phyloP scores from a whole-genome alignment of 2,797 vertebrate species.

The Eptatretus atami region DNA sequence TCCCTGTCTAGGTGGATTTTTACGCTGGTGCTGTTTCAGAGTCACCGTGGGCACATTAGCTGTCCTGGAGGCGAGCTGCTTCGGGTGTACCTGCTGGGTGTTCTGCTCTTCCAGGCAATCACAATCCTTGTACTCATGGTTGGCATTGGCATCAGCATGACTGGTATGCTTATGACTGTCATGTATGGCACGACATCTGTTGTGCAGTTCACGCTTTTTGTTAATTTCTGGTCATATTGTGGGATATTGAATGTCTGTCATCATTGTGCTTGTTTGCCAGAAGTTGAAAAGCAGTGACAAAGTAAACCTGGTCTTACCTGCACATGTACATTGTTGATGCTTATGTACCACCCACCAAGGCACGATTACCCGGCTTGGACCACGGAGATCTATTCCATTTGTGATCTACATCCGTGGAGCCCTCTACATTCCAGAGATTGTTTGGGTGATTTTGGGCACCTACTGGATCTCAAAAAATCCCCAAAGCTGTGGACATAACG shows the following conservation, averaged over 20 bases:
- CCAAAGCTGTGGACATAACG: slow-evolving; percentile 27
- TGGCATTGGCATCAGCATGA: slow-evolving; percentile 52
- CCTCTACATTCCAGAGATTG: slow-evolving; percentile 50
- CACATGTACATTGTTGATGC: no score
- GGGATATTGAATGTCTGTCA: neutral
- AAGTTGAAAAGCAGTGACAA: neutral
- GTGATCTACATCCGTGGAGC: slow-evolving; percentile 49
- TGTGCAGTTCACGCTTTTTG: no score
- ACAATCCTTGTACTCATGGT: slow-evolving; percentile 33
- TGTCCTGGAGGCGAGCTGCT: slow-evolving; percentile 31
- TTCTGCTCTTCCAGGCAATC: slow-evolving; percentile 31
- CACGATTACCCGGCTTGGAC: slow-evolving; percentile 60
- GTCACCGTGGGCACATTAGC: slow-evolving; percentile 29
- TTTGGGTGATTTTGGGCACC: slow-evolving; percentile 58
- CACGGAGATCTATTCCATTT: slow-evolving; percentile 45
- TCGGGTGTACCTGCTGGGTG: slow-evolving; percentile 40
- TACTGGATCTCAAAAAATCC: slow-evolving; percentile 40
- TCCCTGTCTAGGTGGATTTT: slow-evolving; percentile 37
- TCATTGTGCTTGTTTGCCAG: slow-evolving; percentile 5
- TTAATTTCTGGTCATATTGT: no score
- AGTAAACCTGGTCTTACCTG: slow-evolving; percentile 9
- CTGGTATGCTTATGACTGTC: slow-evolving; percentile 22
- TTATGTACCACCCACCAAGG: slow-evolving; percentile 17
- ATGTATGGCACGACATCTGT: no score
- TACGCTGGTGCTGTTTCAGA: slow-evolving; percentile 30